Evolutionary conservation across 2,888 invertebrate species (phyloP).

Genomic region (Oxyteleia sp.): DNA sequence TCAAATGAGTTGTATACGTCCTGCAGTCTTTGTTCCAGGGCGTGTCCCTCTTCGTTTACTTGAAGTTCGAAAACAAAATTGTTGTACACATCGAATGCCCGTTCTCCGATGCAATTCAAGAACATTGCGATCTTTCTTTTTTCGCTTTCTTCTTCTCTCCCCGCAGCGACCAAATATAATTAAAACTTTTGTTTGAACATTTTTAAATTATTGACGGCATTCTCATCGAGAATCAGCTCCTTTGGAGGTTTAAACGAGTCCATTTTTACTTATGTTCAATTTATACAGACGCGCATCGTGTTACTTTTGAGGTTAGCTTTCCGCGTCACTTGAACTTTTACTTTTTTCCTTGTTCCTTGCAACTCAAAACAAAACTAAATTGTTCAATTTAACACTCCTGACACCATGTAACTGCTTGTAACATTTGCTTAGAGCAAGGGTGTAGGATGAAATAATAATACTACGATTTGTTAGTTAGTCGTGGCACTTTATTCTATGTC

Average conservation of each 20-base stretch:
- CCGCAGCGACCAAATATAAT: constrained; percentile 29
- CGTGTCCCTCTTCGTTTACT: background rate
- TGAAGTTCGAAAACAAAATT: constrained; percentile 4
- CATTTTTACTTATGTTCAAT: constrained; percentile 11
- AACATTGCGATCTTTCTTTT: constrained; percentile 33
- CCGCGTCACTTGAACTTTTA: background rate
- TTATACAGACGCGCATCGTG: background rate
- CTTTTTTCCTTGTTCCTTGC: constrained; percentile 2
- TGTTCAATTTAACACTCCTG: constrained; percentile 4
- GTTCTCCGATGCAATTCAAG: constrained; percentile 34
- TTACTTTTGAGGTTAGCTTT: constrained; percentile 2
- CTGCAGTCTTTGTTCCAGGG: constrained; percentile 5
- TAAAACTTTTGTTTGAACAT: constrained; percentile 40
- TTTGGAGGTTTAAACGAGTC: constrained; percentile 6
- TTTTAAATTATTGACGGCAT: constrained; percentile 42
- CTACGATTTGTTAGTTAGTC: too few species aligned
- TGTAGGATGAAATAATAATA: too few species aligned
- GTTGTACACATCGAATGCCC: constrained; percentile 28
- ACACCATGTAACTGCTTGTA: background rate
- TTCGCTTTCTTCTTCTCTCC: background rate
- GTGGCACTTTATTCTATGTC: too few species aligned
- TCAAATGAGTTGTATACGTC: constrained; percentile 27
- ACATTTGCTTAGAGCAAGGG: too few species aligned
- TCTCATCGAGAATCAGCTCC: constrained; percentile 33
- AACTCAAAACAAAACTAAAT: background rate